phyloP scores from a whole-genome alignment of 1,140 invertebrate species.

The Lepeophtheirus salmonis region DNA sequence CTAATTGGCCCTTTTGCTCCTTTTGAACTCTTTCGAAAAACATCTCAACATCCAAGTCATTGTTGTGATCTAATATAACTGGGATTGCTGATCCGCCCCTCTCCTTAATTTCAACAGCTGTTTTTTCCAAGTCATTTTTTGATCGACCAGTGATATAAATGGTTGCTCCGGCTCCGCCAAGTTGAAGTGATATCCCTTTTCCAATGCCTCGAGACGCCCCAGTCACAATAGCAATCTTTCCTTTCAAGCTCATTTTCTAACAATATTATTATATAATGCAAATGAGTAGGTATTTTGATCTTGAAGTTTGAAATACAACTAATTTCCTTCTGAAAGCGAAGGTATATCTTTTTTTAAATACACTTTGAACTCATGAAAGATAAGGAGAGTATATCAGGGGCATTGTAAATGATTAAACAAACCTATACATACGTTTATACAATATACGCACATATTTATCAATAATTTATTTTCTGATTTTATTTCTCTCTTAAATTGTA shows the following conservation, averaged over 20 bases:
- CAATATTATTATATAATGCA: too few relatives aligned
- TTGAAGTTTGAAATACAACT: too few relatives aligned
- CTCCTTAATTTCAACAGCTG: background rate
- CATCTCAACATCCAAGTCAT: slow-evolving; percentile 6
- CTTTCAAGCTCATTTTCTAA: slow-evolving; percentile 1
- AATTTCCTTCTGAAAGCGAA: too few relatives aligned
- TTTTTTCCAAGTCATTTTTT: background rate
- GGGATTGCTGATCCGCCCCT: slow-evolving; percentile 4
- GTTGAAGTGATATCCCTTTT: slow-evolving; percentile 9
- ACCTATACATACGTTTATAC: too few relatives aligned
- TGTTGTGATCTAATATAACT: slow-evolving; percentile 2
- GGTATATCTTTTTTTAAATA: too few relatives aligned
- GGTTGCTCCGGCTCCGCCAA: slow-evolving; percentile 3
- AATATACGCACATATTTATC: too few relatives aligned
- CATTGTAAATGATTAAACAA: too few relatives aligned
- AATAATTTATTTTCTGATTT: too few relatives aligned
- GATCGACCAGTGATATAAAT: slow-evolving; percentile 16
- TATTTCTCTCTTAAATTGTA: too few relatives aligned
- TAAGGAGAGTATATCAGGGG: too few relatives aligned
- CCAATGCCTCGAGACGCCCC: slow-evolving; percentile 14
- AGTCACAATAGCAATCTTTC: slow-evolving; percentile 9
- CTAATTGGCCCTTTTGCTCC: slow-evolving; percentile 9
- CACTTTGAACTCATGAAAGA: too few relatives aligned
- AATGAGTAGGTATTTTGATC: too few relatives aligned
- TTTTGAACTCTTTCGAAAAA: slow-evolving; percentile 5